Conservation (phyloP, 23 tunicate genomes). For the Ascidia mentula region DNA sequence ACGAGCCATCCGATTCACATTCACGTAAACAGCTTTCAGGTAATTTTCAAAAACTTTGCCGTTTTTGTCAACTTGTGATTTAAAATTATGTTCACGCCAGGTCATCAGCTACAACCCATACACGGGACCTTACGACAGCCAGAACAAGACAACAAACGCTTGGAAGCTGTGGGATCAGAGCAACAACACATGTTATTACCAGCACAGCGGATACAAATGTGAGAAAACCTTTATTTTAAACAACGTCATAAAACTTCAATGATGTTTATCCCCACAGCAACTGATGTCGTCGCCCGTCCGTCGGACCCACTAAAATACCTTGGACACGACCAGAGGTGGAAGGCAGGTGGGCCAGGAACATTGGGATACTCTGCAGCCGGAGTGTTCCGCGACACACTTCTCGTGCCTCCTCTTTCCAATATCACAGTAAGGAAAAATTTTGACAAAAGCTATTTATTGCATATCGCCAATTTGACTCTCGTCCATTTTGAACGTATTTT, state of each 20-base stretch:
- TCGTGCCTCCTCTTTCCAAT: constrained; percentile 56
- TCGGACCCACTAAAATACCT: constrained; percentile 19
- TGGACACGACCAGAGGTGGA: constrained; percentile 38
- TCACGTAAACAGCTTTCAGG: constrained; percentile 46
- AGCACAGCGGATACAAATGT: constrained; percentile 32
- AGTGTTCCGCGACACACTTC: constrained; percentile 39
- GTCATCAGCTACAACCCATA: constrained; percentile 66
- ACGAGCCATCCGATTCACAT: constrained; percentile 58
- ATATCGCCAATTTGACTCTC: too few relatives aligned
- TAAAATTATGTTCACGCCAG: too few relatives aligned
- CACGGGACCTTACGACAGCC: constrained; percentile 44
- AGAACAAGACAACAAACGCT: constrained; percentile 4
- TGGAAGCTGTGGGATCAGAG: constrained; percentile 28
- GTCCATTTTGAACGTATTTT: background rate
- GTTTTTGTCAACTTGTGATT: too few relatives aligned
- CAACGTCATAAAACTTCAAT: too few relatives aligned
- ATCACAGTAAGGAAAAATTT: constrained; percentile 40
- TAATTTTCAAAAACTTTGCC: too few relatives aligned
- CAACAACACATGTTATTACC: constrained; percentile 19
- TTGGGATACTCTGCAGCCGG: constrained; percentile 43
- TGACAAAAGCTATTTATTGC: too few relatives aligned
- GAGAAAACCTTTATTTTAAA: background rate
- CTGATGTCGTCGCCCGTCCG: background rate
- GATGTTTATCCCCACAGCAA: background rate
- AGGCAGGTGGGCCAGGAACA: constrained; percentile 19